Conservation (phyloP, 2,113 vertebrate genomes). For the Melanerpes aurifrons region DNA sequence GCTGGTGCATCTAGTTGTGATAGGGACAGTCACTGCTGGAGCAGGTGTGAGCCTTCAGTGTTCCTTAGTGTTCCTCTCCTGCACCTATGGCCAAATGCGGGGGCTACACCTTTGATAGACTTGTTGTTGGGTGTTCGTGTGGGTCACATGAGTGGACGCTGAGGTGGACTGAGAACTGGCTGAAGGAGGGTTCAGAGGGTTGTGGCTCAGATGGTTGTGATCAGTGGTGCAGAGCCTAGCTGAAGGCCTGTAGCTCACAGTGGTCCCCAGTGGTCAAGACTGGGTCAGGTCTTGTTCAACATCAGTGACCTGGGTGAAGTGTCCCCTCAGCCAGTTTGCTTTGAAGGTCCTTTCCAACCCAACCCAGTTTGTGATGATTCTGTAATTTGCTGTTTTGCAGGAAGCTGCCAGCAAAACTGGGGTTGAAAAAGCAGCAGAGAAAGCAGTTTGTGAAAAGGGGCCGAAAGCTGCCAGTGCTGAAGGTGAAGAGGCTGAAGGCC, state of each 20-base stretch:
- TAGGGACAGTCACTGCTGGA: not conserved
- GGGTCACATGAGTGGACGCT: too few species aligned
- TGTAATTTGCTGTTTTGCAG: constrained; percentile 45
- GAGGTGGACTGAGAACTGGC: too few species aligned
- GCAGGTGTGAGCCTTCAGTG: not conserved
- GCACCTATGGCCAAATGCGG: not conserved
- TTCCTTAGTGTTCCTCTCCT: not conserved
- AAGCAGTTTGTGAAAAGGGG: not conserved
- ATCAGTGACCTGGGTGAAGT: too few species aligned
- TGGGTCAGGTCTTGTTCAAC: too few species aligned
- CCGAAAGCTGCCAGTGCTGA: not conserved
- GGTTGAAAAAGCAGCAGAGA: constrained; percentile 31
- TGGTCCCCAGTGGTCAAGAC: too few species aligned
- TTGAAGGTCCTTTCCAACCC: not conserved
- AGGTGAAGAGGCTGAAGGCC: constrained; percentile 53
- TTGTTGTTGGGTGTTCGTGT: too few species aligned
- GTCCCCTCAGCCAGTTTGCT: too few species aligned
- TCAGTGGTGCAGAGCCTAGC: too few species aligned
- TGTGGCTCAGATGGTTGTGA: too few species aligned
- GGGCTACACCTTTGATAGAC: too few species aligned
- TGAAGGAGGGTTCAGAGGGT: too few species aligned
- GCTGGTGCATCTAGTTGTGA: not conserved
- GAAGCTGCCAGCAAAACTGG: constrained; percentile 75
- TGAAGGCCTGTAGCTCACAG: too few species aligned
- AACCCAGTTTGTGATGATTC: not conserved